Percentiles rank a stretch among this genome's conserved stretches.
phyloP scores from a whole-genome alignment of 2,797 vertebrate species.

The Pelodytes ibericus region DNA sequence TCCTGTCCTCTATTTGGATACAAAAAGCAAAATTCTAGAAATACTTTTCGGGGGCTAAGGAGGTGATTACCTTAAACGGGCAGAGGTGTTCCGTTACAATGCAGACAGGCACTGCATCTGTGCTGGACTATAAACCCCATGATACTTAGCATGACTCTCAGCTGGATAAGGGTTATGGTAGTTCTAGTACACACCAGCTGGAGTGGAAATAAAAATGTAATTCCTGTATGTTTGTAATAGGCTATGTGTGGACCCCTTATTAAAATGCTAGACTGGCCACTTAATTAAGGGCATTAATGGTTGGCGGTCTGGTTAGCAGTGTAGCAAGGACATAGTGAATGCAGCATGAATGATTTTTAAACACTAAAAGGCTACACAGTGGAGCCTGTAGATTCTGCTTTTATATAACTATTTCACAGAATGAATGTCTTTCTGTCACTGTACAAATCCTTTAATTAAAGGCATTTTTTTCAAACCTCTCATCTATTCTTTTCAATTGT shows the following conservation, averaged over 20 bases:
- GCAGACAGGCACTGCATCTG: too few relatives aligned
- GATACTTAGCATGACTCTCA: too few relatives aligned
- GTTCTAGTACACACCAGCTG: too few relatives aligned
- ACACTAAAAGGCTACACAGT: background rate
- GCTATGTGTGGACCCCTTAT: background rate
- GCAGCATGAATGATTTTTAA: background rate
- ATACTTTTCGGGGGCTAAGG: too few relatives aligned
- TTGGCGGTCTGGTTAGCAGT: background rate
- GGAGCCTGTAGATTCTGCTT: background rate
- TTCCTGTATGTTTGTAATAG: background rate
- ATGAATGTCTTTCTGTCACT: background rate
- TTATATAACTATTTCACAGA: background rate
- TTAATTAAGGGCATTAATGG: background rate
- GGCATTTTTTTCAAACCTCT: background rate
- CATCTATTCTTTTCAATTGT: background rate
- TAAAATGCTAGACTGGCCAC: background rate
- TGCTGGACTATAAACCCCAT: too few relatives aligned
- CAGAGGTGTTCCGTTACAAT: too few relatives aligned
- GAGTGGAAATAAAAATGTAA: too few relatives aligned
- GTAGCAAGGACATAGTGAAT: background rate
- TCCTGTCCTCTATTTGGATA: too few relatives aligned
- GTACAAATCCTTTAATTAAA: conserved; percentile 4
- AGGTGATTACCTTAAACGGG: too few relatives aligned
- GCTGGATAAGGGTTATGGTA: too few relatives aligned
- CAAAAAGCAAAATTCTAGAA: too few relatives aligned